Conservation (phyloP, 2,797 vertebrate species). For the Novumbra hubbsi region DNA sequence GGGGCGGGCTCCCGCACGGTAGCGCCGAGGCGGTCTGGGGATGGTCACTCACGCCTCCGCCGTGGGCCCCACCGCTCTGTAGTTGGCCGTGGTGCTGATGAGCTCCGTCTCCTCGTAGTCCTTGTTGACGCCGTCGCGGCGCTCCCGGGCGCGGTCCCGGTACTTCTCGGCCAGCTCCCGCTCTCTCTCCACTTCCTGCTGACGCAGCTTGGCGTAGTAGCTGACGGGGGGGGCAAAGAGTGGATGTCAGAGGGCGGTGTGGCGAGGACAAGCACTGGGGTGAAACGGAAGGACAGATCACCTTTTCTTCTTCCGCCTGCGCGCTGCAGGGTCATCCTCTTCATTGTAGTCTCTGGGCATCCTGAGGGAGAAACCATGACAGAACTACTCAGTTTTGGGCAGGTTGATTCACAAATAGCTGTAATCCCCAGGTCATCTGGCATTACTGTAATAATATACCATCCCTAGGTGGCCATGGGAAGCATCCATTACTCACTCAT, state of each 20-base stretch:
- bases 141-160: constrained; percentile 89
- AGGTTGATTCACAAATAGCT: not conserved
- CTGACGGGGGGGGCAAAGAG: constrained; percentile 55
- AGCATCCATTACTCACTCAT: constrained; percentile 83
- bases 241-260: not conserved
- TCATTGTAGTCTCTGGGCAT: constrained; percentile 99
- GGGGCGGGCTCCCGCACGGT: too few relatives aligned
- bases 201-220: constrained; percentile 94
- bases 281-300: constrained; percentile 45
- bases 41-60: constrained; percentile 87
- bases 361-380: constrained; percentile 61
- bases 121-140: constrained; percentile 94
- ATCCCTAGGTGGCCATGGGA: not conserved
- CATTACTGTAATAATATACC: not conserved
- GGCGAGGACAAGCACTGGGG: not conserved
- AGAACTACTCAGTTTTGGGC: not conserved
- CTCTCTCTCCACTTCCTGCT: constrained; percentile 95
- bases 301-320: constrained; percentile 97
- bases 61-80: constrained; percentile 92
- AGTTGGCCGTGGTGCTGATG: constrained; percentile 96
- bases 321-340: constrained; percentile 97
- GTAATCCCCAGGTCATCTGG: not conserved
- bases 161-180: constrained; percentile 95
- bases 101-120: constrained; percentile 97
- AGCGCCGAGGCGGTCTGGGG: not conserved